phyloP scores from a whole-genome alignment of 2,797 vertebrate species.

The Toxotes lorentzi region DNA sequence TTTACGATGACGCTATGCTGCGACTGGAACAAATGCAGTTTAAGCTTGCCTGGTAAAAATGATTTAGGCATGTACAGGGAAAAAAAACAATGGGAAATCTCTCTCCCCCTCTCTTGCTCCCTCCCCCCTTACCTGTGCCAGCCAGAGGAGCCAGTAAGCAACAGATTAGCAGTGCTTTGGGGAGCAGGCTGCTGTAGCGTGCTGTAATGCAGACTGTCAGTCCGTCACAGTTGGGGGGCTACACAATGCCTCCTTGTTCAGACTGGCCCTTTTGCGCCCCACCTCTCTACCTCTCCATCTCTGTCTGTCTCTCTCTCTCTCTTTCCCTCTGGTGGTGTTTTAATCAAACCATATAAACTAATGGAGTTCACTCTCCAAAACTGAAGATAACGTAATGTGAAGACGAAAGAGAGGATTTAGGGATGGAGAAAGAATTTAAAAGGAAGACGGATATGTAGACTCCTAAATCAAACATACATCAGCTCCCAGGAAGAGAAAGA shows the following conservation, averaged over 20 bases:
- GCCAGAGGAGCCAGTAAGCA: slow-evolving; percentile 63
- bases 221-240: slow-evolving; percentile 78
- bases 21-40: background rate
- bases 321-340: slow-evolving; percentile 52
- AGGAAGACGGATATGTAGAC: slow-evolving; percentile 54
- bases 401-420: slow-evolving; percentile 16
- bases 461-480: slow-evolving; percentile 77
- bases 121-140: slow-evolving; percentile 64
- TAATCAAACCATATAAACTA: slow-evolving; percentile 67
- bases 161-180: slow-evolving; percentile 76
- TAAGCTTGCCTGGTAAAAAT: background rate
- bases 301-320: slow-evolving; percentile 32
- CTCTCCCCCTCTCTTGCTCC: slow-evolving; percentile 3
- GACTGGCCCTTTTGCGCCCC: slow-evolving; percentile 66
- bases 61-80: background rate
- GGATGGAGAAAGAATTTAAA: slow-evolving; percentile 41
- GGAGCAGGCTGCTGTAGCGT: slow-evolving; percentile 75
- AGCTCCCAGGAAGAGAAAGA: slow-evolving; percentile 63
- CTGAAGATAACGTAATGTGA: slow-evolving; percentile 9
- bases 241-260: slow-evolving; percentile 84
- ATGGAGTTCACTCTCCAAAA: slow-evolving; percentile 17
- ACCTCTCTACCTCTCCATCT: slow-evolving; percentile 72
- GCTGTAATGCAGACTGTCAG: slow-evolving; percentile 82
- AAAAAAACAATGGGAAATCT: slow-evolving; percentile 25
- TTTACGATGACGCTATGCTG: background rate